A percentile compares a stretch with the other conserved stretches of the same genome.
These are phyloP conservation scores for Rhamnusium bicolor DNA, from an alignment of 2,888 invertebrate species.

Conservation along the genomic window DNA sequence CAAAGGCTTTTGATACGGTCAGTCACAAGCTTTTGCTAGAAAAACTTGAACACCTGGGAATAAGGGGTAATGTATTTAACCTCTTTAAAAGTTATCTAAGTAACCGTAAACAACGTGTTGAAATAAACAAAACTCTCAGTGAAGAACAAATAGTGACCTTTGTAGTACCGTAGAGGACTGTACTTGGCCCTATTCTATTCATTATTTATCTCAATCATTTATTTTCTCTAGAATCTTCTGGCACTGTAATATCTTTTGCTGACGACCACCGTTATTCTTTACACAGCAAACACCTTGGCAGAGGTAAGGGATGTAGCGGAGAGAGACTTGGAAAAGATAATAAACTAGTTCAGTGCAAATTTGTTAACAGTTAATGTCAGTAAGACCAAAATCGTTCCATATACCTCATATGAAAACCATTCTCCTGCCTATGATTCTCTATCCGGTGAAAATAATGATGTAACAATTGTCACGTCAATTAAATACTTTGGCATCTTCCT, in stretches of 20 bases:
- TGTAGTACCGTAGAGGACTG: neutral
- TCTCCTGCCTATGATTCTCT: too few species aligned
- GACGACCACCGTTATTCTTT: neutral
- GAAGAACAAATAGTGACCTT: neutral
- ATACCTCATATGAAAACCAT: neutral
- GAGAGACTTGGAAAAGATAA: neutral
- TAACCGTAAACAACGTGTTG: neutral
- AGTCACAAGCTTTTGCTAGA: conserved; percentile 6
- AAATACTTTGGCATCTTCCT: too few species aligned
- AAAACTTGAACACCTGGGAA: neutral
- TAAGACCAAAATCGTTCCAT: neutral
- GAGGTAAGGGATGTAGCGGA: neutral
- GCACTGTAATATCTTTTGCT: neutral
- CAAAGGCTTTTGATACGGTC: neutral
- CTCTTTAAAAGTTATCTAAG: conserved; percentile 8
- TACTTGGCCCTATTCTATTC: conserved; percentile 1
- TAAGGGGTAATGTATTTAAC: neutral
- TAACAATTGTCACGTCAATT: too few species aligned
- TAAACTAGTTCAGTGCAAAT: neutral
- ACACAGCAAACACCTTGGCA: neutral
- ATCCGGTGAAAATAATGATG: too few species aligned
- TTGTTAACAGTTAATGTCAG: neutral
- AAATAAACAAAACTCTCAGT: neutral
- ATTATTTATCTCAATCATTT: neutral
- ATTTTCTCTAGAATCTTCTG: neutral